Base-by-base conservation (phyloP, 1,140 invertebrate genomes). In the Drosophila repletoides region DNA sequence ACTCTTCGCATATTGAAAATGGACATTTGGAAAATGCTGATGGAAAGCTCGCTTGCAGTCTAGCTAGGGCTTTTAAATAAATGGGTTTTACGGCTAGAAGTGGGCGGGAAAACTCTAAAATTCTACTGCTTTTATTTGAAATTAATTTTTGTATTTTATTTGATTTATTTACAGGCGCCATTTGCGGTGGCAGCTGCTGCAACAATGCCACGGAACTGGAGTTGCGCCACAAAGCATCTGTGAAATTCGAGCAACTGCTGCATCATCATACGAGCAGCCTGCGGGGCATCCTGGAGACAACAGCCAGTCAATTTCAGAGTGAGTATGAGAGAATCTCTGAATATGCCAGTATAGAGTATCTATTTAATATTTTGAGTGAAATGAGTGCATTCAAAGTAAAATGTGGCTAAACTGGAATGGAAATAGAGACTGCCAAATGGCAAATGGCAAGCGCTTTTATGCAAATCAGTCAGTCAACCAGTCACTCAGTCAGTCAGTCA, bases 221-320 rank as follows among this genome's bases (percentile, higher is more conserved):
- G 46, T 60, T 90, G 51, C 80, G 64, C 34, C 67, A 87, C 36
- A 90, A 88, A 59, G 84, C 89, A 22, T 69, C 83, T 5, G 73
- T 58, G 10, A 76, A 73, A 46, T 90, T 90, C 51, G 87, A 83
- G 53, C 67, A 76, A 15, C 53, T 90, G 51, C 72, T 90, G 66
- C 87, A 89, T 52, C 83, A 90, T 53, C 89, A 90, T 21, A 90
- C 88, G 15, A 89, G 76, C 67, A 90, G 87, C 40, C 72, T 90
- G 49, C 83, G 88, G 21, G 88, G 89, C 55, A 77, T 90, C 38
- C 68, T 90, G 31, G 87, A 86, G 60, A 76, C 74, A 38, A 90
- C 81, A 29, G 87, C 80, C 55, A 87, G 65, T 26, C 61, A 80
- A 61, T 90, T 89, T 48, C 87, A 89, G 53, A 75, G 89, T 90